Evolutionary conservation across 2,113 vertebrate genomes (phyloP).

Genomic region (Oryctolagus cuniculus): mOryCun1.1 NC_091435.1:29755501-29756000

Average conservation of each 20-base stretch:
- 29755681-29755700: background rate
- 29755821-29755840: background rate
- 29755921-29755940: background rate
- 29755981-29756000: background rate
- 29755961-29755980: background rate
- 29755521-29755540: background rate
- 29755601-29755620: background rate
- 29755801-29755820: background rate
- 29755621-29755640: background rate
- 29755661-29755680: background rate
- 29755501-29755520: background rate
- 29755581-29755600: background rate
- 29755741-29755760: background rate
- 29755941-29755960: background rate
- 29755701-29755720: background rate
- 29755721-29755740: background rate
- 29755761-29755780: too few species aligned
- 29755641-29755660: background rate
- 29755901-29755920: background rate
- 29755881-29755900: background rate
- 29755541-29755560: background rate
- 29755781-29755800: too few species aligned
- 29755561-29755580: background rate
- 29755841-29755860: background rate
- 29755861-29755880: background rate